Base-by-base conservation (phyloP, 2,888 invertebrate species). In the Drosophila meridiana region DNA sequence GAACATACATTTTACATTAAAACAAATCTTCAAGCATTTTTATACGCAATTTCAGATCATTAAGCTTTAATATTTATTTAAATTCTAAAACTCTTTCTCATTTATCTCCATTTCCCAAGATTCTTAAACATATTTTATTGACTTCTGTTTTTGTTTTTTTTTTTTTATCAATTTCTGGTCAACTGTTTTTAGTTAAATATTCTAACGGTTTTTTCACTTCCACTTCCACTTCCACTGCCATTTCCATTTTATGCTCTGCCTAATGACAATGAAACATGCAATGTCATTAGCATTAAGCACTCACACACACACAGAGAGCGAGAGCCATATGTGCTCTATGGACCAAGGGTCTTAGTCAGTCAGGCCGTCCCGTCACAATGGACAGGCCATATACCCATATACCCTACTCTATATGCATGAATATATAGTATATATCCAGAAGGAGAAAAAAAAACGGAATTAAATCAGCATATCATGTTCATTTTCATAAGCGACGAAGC, bases 391-490 rank as follows among this genome's bases (percentile, higher is more conserved):
- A 42, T 9, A 53, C 57, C 36, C 30, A 47, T 40, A 53, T 13
- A 47, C 57, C 42, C 26, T 26, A 52, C 52, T 34, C 20, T 32
- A 56, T n/a, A 11, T 42, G 36, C 20, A 20, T 20, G 20, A 20
- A 1, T 20, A 56, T 56, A 56, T 30, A 26, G n/a, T 50, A 57
- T 26, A 26, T 45, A 43, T 42, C 11, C 38, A 32, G 36, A 52
- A 52, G 3, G 30, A 32, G 53, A 72, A n/a, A 56, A 26, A 59
- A 62, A 61, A 69, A 60, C 40, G 38, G 53, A 71, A 79, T 73
- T 71, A 76, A 84, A 87, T 87, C 85, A 82, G 76, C 85, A 84
- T 84, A 90, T 87, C 89, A 90, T 89, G 86, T 83, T 83, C 84
- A 88, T 83, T 87, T 87, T 79, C 78, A 76, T 78, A 83, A 76